Evolutionary conservation across 2,113 vertebrate genomes (phyloP).

Genomic region (Zingel zingel): DNA sequence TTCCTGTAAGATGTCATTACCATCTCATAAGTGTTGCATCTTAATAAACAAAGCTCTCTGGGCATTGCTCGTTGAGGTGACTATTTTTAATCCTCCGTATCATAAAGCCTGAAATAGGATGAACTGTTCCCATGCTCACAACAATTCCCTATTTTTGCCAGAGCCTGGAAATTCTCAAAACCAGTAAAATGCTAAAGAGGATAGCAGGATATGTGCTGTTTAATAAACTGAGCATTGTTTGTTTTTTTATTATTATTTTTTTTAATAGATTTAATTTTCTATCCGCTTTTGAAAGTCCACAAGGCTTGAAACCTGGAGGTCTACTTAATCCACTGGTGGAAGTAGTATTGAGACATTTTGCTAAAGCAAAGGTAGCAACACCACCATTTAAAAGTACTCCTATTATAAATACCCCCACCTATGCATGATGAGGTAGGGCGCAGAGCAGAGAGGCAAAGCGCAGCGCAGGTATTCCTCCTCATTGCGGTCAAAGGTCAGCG

Average conservation of each 20-base stretch:
- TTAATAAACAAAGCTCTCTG: constrained; percentile 37
- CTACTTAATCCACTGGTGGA: background rate
- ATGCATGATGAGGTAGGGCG: no score
- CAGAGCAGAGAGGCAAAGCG: no score
- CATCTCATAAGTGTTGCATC: constrained; percentile 34
- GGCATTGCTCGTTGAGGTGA: constrained; percentile 1
- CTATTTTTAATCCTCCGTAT: constrained; percentile 6
- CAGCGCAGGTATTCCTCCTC: no score
- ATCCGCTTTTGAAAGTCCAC: background rate
- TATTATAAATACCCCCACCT: background rate
- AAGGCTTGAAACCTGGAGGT: background rate
- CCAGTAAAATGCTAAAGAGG: background rate
- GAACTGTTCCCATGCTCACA: background rate
- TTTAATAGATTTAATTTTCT: background rate
- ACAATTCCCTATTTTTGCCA: background rate
- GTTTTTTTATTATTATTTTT: no score
- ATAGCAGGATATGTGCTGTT: background rate
- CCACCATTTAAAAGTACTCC: background rate
- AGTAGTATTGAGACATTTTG: background rate
- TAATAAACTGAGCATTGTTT: background rate
- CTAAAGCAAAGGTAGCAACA: background rate
- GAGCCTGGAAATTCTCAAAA: background rate
- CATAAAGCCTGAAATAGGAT: constrained; percentile 13
- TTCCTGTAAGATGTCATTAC: constrained; percentile 44
- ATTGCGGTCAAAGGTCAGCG: no score